Evolutionary conservation across 2,888 invertebrate genomes (phyloP), one percentile per base, ranked within the genome.

Genomic region (Apamea sordens): DNA sequence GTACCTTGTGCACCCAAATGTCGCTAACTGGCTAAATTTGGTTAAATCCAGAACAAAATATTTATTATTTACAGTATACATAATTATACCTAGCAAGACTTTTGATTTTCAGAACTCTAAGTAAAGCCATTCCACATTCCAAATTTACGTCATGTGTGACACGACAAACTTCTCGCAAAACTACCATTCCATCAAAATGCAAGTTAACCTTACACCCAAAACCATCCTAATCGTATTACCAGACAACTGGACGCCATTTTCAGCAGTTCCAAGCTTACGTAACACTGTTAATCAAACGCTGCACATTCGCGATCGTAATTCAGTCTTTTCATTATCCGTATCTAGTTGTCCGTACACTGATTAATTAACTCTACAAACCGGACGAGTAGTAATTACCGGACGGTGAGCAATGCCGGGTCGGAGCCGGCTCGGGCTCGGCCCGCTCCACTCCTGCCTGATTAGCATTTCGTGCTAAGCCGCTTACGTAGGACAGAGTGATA

Each of bases 341-440:
- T n/a, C n/a, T n/a, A 76, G 83, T 81, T 76, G 83, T 76, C 80
- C 73, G 81, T 79, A 77, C 79, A 78, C 83, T 85, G 86, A 86
- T 87, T 89, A 89, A 87, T 89, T 85, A 87, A 88, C 65, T 82
- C 64, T 77, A 81, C 89, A 86, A 87, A 86, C 85, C 83, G 83
- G 82, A 82, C 88, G 72, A 82, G 76, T 82, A 85, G 82, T 86
- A 89, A 89, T 89, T 89, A 89, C 86, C 77, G 71, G 83, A 61
- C 73, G 61, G 73, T 41, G 76, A 74, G 73, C 24, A 64, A 63
- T 50, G 68, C 79, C 76, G 75, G 80, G 64, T 67, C 63, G 77
- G 71, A 47, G 67, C 28, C 53, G 61, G 79, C 67, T 70, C 47
- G 71, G 79, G 79, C 44, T 56, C 74, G 73, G 59, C 0, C 21